Percentiles rank a stretch among this genome's conserved stretches.
phyloP scores from a whole-genome alignment of 2,113 vertebrate genomes.

The Campylomormyrus tamandua region DNA sequence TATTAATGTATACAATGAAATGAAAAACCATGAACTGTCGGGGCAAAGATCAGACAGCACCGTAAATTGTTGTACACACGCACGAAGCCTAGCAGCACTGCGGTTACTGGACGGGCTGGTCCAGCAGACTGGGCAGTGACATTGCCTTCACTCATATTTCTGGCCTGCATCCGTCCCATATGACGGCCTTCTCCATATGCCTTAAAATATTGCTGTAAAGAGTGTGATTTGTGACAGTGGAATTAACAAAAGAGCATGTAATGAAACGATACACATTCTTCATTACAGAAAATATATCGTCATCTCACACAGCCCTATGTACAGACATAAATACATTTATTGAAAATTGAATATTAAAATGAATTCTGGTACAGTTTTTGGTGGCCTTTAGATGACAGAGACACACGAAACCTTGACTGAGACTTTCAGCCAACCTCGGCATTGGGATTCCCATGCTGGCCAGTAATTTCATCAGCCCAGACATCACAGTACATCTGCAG shows the following conservation, averaged over 20 bases:
- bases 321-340: neutral
- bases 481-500: conserved; percentile 77
- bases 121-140: neutral
- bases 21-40: neutral
- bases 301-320: neutral
- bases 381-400: neutral
- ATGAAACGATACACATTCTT: neutral
- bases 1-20: neutral
- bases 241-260: neutral
- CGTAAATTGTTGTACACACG: neutral
- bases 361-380: neutral
- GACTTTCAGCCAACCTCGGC: conserved; percentile 70
- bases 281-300: neutral
- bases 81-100: neutral
- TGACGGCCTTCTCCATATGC: neutral
- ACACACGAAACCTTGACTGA: conserved; percentile 50
- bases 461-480: conserved; percentile 76
- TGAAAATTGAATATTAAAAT: neutral
- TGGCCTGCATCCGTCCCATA: neutral
- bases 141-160: neutral
- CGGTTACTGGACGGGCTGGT: no score
- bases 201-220: neutral
- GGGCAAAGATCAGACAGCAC: neutral
- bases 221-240: neutral
- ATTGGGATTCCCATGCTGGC: conserved; percentile 80